phyloP scores from a whole-genome alignment of 2,113 vertebrate genomes.

The Brienomyrus brachyistius region DNA sequence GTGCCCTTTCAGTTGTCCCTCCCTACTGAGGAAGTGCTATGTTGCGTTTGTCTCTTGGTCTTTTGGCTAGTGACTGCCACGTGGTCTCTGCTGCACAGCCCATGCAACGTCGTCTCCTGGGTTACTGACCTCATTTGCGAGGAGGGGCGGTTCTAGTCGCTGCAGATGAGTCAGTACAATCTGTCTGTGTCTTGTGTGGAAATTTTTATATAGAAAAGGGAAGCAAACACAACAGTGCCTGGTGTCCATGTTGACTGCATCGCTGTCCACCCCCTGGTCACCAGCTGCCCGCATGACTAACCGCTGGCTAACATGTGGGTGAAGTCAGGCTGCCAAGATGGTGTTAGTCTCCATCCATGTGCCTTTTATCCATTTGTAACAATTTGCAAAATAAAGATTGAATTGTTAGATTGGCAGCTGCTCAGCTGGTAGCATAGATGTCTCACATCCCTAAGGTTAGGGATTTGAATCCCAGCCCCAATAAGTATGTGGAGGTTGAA shows the following conservation, averaged over 20 bases:
- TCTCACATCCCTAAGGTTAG: background rate
- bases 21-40: background rate
- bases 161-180: background rate
- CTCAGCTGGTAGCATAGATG: background rate
- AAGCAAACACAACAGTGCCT: background rate
- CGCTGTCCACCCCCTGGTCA: background rate
- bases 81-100: background rate
- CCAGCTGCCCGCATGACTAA: background rate
- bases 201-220: background rate
- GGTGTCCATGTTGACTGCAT: background rate
- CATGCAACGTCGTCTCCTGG: background rate
- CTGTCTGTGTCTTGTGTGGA: background rate
- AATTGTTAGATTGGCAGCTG: background rate
- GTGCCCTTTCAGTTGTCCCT: background rate
- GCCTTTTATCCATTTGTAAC: background rate
- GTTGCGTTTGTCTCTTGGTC: background rate
- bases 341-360: background rate
- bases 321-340: background rate
- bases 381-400: background rate
- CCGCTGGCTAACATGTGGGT: background rate
- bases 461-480: background rate
- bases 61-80: background rate
- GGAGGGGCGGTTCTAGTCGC: background rate
- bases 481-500: background rate
- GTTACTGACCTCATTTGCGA: background rate